Percentiles rank a stretch among this genome's conserved stretches.
Evolutionary conservation across 1,140 invertebrate genomes (phyloP).

Genomic region (Drosophila pallidifrons): DNA sequence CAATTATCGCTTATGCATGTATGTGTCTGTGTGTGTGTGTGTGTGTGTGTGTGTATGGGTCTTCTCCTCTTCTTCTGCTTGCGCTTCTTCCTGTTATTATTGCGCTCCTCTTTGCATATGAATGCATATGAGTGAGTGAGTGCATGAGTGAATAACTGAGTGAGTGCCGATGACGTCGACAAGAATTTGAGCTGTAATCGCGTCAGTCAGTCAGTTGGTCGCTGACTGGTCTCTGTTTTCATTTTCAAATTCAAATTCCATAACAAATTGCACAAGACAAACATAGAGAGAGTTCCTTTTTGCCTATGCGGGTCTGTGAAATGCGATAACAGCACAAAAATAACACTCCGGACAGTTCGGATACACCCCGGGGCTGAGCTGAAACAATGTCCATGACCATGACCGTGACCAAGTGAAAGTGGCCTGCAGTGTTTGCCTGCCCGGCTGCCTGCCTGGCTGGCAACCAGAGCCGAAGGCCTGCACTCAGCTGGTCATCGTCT

Average conservation of each 20-base stretch:
- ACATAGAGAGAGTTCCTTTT: slow-evolving; percentile 38
- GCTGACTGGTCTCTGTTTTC: slow-evolving; percentile 32
- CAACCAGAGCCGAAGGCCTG: slow-evolving; percentile 28
- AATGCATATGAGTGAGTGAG: not conserved
- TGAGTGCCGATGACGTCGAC: slow-evolving; percentile 50
- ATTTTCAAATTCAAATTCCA: slow-evolving; percentile 77
- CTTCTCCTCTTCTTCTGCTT: not conserved
- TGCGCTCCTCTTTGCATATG: slow-evolving; percentile 4
- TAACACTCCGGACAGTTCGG: too few species aligned
- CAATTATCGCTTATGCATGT: slow-evolving; percentile 27
- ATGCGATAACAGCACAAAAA: slow-evolving; percentile 52
- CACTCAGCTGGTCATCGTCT: slow-evolving; percentile 43
- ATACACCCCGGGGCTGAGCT: too few species aligned
- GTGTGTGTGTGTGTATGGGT: not conserved
- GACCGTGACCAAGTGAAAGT: slow-evolving; percentile 79
- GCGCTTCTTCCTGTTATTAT: slow-evolving; percentile 37
- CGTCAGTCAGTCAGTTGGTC: slow-evolving; percentile 60
- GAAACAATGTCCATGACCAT: slow-evolving; percentile 52
- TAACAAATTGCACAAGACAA: slow-evolving; percentile 73
- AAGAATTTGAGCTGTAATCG: slow-evolving; percentile 57
- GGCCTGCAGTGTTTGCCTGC: slow-evolving; percentile 28
- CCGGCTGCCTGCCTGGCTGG: slow-evolving; percentile 9
- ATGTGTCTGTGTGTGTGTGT: not conserved
- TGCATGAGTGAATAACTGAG: not conserved
- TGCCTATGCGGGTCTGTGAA: slow-evolving; percentile 38